phyloP scores from a whole-genome alignment of 2,888 invertebrate genomes.

The Anagyrus pseudococci region DNA sequence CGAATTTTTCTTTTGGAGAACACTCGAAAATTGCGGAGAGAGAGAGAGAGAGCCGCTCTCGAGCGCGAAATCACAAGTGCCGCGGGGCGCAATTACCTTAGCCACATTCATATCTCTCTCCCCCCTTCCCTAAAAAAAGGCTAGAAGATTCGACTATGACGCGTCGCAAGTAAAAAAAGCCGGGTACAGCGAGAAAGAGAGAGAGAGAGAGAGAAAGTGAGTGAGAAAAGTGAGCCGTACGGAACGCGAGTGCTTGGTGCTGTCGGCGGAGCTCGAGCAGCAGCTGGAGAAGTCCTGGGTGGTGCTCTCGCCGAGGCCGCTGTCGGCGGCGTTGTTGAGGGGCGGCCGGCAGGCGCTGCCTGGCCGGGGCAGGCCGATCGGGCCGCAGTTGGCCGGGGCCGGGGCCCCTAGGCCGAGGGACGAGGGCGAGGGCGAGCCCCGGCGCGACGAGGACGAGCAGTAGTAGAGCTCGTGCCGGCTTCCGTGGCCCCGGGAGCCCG shows the following conservation, averaged over 20 bases:
- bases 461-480: slow-evolving; percentile 48
- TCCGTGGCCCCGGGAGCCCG: slow-evolving; percentile 7
- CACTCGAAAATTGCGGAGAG: too few species aligned
- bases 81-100: not conserved
- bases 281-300: slow-evolving; percentile 61
- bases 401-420: not conserved
- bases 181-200: not conserved
- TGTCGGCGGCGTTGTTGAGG: slow-evolving; percentile 51
- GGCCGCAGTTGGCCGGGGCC: not conserved
- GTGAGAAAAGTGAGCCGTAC: slow-evolving; percentile 51
- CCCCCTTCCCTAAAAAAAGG: not conserved
- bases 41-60: too few species aligned
- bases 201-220: slow-evolving; percentile 1
- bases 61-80: not conserved
- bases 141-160: not conserved
- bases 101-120: not conserved
- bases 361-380: slow-evolving; percentile 15
- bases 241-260: slow-evolving; percentile 56
- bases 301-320: slow-evolving; percentile 60
- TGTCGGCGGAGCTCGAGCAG: slow-evolving; percentile 60
- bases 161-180: not conserved
- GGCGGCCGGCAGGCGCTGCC: slow-evolving; percentile 28
- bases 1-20: too few species aligned
- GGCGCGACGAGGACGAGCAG: slow-evolving; percentile 43
- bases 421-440: slow-evolving; percentile 48